A percentile compares a stretch with the other conserved stretches of the same genome.
These are phyloP conservation scores for Caradrina clavipalpis DNA, from an alignment of 2,888 invertebrate genomes.

Conservation along the genomic window DNA sequence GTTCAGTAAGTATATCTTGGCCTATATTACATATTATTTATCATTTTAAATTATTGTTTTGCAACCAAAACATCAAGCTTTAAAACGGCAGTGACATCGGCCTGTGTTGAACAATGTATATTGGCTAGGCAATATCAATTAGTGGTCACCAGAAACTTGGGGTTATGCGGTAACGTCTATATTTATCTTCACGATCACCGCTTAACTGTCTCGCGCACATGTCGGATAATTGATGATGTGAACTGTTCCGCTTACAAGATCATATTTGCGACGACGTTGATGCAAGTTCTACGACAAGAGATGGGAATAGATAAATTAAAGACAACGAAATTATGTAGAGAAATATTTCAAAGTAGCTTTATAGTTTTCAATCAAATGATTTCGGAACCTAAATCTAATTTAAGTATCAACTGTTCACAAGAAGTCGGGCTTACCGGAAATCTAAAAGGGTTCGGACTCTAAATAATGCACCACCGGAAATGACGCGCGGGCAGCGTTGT, in stretches of 20 bases:
- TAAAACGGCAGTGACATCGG: slow-evolving; percentile 21
- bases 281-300: neutral
- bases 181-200: slow-evolving; percentile 61
- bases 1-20: neutral
- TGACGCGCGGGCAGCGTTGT: slow-evolving; percentile 72
- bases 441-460: slow-evolving; percentile 70
- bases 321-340: neutral
- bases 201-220: slow-evolving; percentile 57
- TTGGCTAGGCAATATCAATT: slow-evolving; percentile 62
- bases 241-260: slow-evolving; percentile 35
- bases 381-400: slow-evolving; percentile 36
- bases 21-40: neutral
- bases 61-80: neutral
- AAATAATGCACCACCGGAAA: slow-evolving; percentile 75
- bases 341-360: slow-evolving; percentile 1
- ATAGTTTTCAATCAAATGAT: slow-evolving; percentile 21
- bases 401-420: slow-evolving; percentile 26
- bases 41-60: neutral
- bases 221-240: slow-evolving; percentile 59
- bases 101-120: slow-evolving; percentile 37
- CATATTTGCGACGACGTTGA: slow-evolving; percentile 22
- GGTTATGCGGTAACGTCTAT: slow-evolving; percentile 64
- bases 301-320: neutral
- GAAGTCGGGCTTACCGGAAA: slow-evolving; percentile 69
- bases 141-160: slow-evolving; percentile 54